Evolutionary conservation across 2,888 invertebrate species (phyloP).

Genomic region (Tribolium freemani): DNA sequence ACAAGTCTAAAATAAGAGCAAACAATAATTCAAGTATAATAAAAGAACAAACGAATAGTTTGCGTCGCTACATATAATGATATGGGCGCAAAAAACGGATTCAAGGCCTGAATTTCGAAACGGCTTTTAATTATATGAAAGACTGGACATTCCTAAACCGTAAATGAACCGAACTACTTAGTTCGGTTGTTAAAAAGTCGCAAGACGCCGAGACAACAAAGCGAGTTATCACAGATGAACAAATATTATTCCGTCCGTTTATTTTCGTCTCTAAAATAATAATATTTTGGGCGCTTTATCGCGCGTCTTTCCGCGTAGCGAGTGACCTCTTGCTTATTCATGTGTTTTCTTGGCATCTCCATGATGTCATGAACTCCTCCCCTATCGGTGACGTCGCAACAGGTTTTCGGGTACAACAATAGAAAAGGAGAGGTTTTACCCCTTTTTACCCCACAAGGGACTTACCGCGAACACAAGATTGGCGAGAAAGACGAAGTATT

Average conservation of each 20-base stretch:
- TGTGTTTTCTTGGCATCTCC: not conserved
- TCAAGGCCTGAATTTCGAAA: not conserved
- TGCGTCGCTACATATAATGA: no score
- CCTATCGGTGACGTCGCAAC: not conserved
- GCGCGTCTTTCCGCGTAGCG: not conserved
- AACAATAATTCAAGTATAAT: no score
- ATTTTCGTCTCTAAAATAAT: no score
- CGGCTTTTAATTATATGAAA: not conserved
- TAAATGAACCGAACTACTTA: not conserved
- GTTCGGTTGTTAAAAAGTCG: no score
- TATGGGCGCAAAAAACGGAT: not conserved
- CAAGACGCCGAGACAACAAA: no score
- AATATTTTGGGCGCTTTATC: no score
- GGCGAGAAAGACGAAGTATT: slow-evolving; percentile 65
- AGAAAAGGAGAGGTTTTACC: not conserved
- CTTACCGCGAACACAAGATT: slow-evolving; percentile 81
- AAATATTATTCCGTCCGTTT: not conserved
- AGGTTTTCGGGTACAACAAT: not conserved
- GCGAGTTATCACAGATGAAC: not conserved
- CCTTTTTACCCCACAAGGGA: slow-evolving; percentile 54
- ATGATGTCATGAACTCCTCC: slow-evolving; percentile 1
- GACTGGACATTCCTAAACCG: not conserved
- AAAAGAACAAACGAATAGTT: no score
- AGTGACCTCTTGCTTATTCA: not conserved
- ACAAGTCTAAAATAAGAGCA: no score